phyloP scores from a whole-genome alignment of 2,888 invertebrate species.

The Phalera bucephala region DNA sequence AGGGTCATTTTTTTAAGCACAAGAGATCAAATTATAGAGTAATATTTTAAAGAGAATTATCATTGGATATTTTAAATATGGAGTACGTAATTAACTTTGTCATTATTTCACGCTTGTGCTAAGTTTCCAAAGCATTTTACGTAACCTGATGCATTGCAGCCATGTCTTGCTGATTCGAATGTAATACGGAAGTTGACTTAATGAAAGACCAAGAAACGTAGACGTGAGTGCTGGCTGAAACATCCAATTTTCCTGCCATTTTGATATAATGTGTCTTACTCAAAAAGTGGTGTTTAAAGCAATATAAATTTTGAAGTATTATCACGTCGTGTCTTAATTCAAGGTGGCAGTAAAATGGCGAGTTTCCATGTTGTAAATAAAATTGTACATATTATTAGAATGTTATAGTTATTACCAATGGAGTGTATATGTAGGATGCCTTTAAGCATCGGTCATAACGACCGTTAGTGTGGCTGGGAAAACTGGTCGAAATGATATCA shows the following conservation, averaged over 20 bases:
- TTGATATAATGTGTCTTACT: slow-evolving; percentile 34
- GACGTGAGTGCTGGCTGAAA: slow-evolving; percentile 30
- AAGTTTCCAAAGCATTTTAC: slow-evolving; percentile 19
- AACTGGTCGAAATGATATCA: slow-evolving; percentile 12
- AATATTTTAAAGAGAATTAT: background rate
- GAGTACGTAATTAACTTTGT: too few relatives aligned
- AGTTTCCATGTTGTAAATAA: slow-evolving; percentile 60
- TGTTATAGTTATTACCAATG: slow-evolving; percentile 64
- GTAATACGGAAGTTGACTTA: slow-evolving; percentile 9
- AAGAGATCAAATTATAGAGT: slow-evolving; percentile 15
- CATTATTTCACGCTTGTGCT: slow-evolving; percentile 3
- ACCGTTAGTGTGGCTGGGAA: slow-evolving; percentile 54
- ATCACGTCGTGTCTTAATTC: slow-evolving; percentile 18
- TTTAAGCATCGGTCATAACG: slow-evolving; percentile 55
- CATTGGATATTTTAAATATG: slow-evolving; percentile 17
- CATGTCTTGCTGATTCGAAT: slow-evolving; percentile 17
- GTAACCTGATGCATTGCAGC: slow-evolving; percentile 20
- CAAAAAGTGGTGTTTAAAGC: slow-evolving; percentile 1
- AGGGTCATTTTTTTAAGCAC: slow-evolving; percentile 16
- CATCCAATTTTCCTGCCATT: slow-evolving; percentile 32
- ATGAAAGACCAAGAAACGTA: slow-evolving; percentile 25
- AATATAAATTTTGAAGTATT: slow-evolving; percentile 1
- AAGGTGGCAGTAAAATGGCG: slow-evolving; percentile 52
- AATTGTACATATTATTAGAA: slow-evolving; percentile 60
- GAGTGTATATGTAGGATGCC: slow-evolving; percentile 60